These are phyloP conservation scores for Heliothis subflexa DNA, from an alignment of 1,140 invertebrate genomes.

Conservation along the genomic window DNA sequence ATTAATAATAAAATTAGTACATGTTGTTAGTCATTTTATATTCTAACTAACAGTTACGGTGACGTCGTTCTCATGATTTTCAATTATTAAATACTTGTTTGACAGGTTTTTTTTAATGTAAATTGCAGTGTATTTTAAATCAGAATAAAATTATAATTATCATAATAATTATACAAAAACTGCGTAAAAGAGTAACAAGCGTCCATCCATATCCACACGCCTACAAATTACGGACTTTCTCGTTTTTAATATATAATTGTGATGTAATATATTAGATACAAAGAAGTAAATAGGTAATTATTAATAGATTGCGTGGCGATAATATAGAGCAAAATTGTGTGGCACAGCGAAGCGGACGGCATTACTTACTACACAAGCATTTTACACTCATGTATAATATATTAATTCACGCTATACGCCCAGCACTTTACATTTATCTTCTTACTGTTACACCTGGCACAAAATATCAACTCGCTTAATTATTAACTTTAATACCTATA, in stretches of 20 bases:
- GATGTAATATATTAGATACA: no score
- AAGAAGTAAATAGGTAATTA: constrained; percentile 5
- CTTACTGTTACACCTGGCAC: constrained; percentile 18
- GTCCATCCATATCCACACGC: no score
- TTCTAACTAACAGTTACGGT: neutral
- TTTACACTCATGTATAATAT: constrained; percentile 19
- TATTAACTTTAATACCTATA: neutral
- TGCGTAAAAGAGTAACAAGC: no score
- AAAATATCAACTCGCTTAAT: neutral
- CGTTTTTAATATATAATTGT: no score
- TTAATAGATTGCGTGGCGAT: constrained; percentile 30
- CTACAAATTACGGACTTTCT: no score
- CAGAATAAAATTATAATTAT: no score
- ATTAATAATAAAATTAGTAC: constrained; percentile 8
- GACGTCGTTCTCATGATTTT: no score
- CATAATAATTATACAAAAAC: no score
- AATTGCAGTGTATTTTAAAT: no score
- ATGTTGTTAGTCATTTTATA: constrained; percentile 24
- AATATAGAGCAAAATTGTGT: neutral
- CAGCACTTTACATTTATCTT: neutral
- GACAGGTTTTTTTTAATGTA: no score
- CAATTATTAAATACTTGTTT: no score
- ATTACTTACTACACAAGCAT: constrained; percentile 2
- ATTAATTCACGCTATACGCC: constrained; percentile 33
- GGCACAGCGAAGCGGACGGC: neutral